Percentiles rank a stretch among this genome's conserved stretches.
Conservation (phyloP, 2,797 vertebrate species). For the Lithobates sylvaticus region DNA sequence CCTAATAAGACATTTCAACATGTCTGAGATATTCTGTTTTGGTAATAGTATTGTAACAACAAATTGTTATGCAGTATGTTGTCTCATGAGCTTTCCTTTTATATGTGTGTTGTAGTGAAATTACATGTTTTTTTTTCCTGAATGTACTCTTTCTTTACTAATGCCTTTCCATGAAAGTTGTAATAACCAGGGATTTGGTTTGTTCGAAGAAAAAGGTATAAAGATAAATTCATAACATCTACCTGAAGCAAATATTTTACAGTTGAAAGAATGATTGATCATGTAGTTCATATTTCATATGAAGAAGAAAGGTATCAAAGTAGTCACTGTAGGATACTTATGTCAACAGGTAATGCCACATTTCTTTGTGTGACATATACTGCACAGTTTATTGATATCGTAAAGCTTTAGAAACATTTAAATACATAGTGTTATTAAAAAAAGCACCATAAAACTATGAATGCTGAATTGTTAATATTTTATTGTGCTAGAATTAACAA, state of each 20-base stretch:
- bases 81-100: neutral
- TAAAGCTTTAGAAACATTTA: neutral
- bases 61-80: neutral
- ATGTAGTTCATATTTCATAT: neutral
- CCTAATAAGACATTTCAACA: neutral
- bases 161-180: neutral
- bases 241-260: slow-evolving; percentile 1
- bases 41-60: neutral
- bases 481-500: no score
- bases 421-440: neutral
- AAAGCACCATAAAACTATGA: no score
- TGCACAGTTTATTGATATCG: neutral
- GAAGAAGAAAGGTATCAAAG: neutral
- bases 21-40: neutral
- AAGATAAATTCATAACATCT: neutral
- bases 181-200: neutral
- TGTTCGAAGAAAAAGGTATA: neutral
- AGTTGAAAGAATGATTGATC: neutral
- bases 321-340: neutral
- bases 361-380: neutral
- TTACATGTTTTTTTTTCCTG: neutral
- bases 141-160: neutral
- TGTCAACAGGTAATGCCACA: neutral
- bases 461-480: no score
- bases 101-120: neutral